Percentiles rank a stretch among this genome's conserved stretches.
Evolutionary conservation across 2,113 vertebrate species (phyloP).

Genomic region (Megaptera novaeangliae): DNA sequence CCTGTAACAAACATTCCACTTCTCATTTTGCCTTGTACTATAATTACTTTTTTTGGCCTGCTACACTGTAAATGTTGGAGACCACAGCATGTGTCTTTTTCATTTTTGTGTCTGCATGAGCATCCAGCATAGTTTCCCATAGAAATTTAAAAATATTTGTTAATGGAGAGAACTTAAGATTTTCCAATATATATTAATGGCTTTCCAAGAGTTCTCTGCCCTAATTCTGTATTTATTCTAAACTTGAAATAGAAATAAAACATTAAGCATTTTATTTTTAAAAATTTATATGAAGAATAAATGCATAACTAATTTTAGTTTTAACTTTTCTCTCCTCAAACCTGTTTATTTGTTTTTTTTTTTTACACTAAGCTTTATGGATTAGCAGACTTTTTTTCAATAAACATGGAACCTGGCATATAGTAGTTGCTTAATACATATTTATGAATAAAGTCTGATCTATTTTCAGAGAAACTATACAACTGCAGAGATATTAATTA

Average conservation of each 20-base stretch:
- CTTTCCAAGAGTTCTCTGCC: background rate
- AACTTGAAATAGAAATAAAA: background rate
- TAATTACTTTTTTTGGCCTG: background rate
- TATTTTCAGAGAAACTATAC: background rate
- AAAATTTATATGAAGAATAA: background rate
- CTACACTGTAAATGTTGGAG: background rate
- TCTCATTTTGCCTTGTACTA: background rate
- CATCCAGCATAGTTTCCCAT: background rate
- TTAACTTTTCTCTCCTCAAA: background rate
- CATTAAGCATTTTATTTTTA: background rate
- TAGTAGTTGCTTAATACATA: constrained; percentile 20
- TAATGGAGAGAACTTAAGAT: background rate
- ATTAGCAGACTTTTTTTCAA: background rate
- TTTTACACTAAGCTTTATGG: background rate
- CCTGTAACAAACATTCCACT: background rate
- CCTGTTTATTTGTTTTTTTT: background rate
- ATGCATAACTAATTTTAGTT: background rate
- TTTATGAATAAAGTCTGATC: background rate
- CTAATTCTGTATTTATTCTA: background rate
- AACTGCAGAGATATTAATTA: constrained; percentile 4
- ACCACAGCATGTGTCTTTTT: background rate
- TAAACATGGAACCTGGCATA: background rate
- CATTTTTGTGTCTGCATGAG: background rate
- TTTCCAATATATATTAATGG: background rate
- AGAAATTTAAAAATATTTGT: background rate